Conservation (phyloP, 2,888 invertebrate species). For the Boloria euphrosyne region DNA sequence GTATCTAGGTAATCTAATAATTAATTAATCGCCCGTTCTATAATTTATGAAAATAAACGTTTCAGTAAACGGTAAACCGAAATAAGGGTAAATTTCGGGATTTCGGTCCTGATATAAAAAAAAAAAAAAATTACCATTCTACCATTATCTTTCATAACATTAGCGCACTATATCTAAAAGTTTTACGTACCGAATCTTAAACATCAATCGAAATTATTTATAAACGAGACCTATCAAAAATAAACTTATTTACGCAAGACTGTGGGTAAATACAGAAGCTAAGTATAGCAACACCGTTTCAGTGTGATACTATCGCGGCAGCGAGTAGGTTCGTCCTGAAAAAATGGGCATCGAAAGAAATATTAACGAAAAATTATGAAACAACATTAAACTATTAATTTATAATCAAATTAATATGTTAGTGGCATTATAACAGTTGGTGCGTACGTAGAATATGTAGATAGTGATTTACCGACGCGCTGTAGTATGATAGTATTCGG, state of each 20-base stretch:
- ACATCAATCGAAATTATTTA: slow-evolving; percentile 16
- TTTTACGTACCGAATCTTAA: background rate
- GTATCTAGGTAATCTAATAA: too few species aligned
- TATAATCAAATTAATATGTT: slow-evolving; percentile 58
- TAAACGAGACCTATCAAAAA: slow-evolving; percentile 20
- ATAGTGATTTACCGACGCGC: slow-evolving; percentile 42
- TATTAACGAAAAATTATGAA: slow-evolving; percentile 57
- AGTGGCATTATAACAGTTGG: slow-evolving; percentile 67
- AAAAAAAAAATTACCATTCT: too few species aligned
- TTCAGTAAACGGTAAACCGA: too few species aligned
- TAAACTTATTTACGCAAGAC: slow-evolving; percentile 24
- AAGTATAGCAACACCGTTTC: slow-evolving; percentile 33
- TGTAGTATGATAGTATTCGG: slow-evolving; percentile 41
- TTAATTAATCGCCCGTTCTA: too few species aligned
- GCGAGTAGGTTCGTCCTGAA: slow-evolving; percentile 40
- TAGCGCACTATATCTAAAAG: background rate
- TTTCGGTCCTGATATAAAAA: too few species aligned
- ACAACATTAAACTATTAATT: slow-evolving; percentile 48
- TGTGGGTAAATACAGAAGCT: slow-evolving; percentile 28
- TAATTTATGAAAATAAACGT: too few species aligned
- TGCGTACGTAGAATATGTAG: slow-evolving; percentile 51
- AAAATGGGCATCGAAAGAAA: slow-evolving; percentile 41
- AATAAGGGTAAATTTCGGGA: too few species aligned
- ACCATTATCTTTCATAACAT: background rate
- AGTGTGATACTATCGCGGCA: slow-evolving; percentile 54